Conservation (phyloP, 1,140 invertebrate genomes). For the Ceratoteleas bidentatus region DNA sequence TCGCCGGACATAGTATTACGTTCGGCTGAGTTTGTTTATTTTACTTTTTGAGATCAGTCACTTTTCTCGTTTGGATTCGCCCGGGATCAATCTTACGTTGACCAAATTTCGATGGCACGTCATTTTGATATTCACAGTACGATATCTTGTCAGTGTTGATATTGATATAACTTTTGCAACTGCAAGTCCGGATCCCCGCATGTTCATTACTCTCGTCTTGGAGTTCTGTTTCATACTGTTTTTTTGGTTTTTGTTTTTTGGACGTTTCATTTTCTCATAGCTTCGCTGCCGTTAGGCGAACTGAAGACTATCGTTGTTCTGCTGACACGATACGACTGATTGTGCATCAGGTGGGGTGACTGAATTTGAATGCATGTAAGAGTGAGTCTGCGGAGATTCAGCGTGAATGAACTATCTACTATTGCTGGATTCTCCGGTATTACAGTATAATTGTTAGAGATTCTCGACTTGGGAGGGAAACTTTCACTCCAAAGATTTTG, state of each 20-base stretch:
- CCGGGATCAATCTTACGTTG: too few species aligned
- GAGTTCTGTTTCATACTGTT: slow-evolving; percentile 10
- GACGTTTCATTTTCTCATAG: slow-evolving; percentile 22
- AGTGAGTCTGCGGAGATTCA: slow-evolving; percentile 2
- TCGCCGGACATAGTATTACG: too few species aligned
- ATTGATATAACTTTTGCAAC: background rate
- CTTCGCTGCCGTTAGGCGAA: slow-evolving; percentile 4
- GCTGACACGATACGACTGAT: slow-evolving; percentile 38
- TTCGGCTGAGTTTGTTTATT: too few species aligned
- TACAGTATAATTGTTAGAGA: too few species aligned
- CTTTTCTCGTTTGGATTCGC: too few species aligned
- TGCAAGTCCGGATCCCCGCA: slow-evolving; percentile 14
- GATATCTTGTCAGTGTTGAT: background rate
- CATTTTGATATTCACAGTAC: too few species aligned
- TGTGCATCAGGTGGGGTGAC: slow-evolving; percentile 24
- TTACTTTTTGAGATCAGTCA: too few species aligned
- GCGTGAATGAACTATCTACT: too few species aligned
- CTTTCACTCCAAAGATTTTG: too few species aligned
- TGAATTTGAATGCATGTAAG: background rate
- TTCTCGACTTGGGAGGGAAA: too few species aligned
- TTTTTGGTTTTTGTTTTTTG: slow-evolving; percentile 6
- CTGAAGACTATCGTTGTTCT: slow-evolving; percentile 30
- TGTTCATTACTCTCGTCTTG: slow-evolving; percentile 38
- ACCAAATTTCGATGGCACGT: too few species aligned
- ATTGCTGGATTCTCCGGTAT: too few species aligned